Evolutionary conservation across 2,797 vertebrate species (phyloP).

Genomic region (Eulemur coronatus): DNA sequence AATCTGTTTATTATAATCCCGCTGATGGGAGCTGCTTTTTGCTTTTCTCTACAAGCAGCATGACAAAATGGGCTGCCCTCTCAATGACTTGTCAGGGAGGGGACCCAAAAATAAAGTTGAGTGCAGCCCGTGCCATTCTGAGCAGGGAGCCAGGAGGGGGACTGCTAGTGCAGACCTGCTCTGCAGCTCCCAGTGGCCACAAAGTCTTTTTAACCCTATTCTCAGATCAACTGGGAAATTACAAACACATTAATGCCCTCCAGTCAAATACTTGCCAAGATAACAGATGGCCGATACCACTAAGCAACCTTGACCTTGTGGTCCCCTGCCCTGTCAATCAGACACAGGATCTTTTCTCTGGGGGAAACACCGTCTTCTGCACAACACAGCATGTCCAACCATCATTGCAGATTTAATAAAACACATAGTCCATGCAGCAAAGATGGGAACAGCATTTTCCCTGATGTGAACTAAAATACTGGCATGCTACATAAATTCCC

Average conservation of each 20-base stretch:
- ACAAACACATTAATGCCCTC: slow-evolving; percentile 62
- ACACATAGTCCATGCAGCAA: not conserved
- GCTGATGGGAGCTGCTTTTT: slow-evolving; percentile 26
- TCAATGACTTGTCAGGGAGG: not conserved
- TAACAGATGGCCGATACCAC: slow-evolving; percentile 77
- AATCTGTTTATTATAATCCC: slow-evolving; percentile 50
- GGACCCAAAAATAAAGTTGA: not conserved
- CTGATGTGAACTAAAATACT: slow-evolving; percentile 23
- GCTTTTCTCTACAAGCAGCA: slow-evolving; percentile 49
- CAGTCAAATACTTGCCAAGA: slow-evolving; percentile 69
- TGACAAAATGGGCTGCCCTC: slow-evolving; percentile 45
- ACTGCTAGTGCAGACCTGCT: not conserved
- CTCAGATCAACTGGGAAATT: slow-evolving; percentile 75
- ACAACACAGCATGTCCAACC: not conserved
- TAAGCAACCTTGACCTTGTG: slow-evolving; percentile 75
- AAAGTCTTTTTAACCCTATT: slow-evolving; percentile 60
- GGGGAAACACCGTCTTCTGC: slow-evolving; percentile 67
- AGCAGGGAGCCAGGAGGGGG: not conserved
- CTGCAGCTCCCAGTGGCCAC: not conserved
- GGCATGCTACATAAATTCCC: not conserved
- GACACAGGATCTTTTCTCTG: slow-evolving; percentile 62
- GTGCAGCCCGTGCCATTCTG: not conserved
- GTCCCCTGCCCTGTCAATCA: slow-evolving; percentile 70
- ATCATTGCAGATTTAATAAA: slow-evolving; percentile 45
- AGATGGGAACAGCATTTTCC: not conserved